Percentiles rank a stretch among this genome's conserved stretches.
phyloP scores from a whole-genome alignment of 2,113 vertebrate species.

The Passer montanus region DNA sequence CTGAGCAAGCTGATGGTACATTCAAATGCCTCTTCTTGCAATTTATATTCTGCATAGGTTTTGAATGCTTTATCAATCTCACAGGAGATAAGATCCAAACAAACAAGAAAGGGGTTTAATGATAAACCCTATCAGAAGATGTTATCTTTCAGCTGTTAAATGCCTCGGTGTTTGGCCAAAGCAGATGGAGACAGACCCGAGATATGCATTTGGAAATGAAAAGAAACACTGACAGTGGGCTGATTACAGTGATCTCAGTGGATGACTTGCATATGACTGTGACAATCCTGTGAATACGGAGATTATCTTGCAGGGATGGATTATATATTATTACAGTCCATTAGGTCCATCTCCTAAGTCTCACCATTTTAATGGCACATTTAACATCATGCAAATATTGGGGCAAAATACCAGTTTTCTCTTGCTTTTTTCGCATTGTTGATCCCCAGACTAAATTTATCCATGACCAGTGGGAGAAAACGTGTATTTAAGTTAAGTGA shows the following conservation, averaged over 20 bases:
- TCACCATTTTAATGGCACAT: background rate
- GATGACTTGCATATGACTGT: background rate
- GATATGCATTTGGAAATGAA: conserved; percentile 36
- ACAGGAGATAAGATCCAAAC: conserved; percentile 33
- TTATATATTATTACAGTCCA: conserved; percentile 1
- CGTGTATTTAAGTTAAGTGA: background rate
- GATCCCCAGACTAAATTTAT: background rate
- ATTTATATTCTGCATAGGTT: conserved; percentile 43
- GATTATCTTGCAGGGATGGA: background rate
- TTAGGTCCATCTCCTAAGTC: background rate
- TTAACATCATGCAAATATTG: background rate
- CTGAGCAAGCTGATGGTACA: conserved; percentile 11
- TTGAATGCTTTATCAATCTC: conserved; percentile 58
- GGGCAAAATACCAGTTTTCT: background rate
- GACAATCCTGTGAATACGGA: background rate
- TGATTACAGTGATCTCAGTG: background rate
- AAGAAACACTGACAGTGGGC: conserved; percentile 19
- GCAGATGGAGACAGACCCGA: conserved; percentile 31
- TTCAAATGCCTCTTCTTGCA: conserved; percentile 34
- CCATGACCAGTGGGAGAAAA: background rate
- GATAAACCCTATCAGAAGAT: conserved; percentile 42
- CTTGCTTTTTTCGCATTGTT: background rate
- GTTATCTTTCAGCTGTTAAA: conserved; percentile 36
- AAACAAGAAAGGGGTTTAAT: conserved; percentile 38
- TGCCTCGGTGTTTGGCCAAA: conserved; percentile 25